Percentiles rank a stretch among this genome's conserved stretches.
Conservation (phyloP, 2,113 vertebrate species). For the Semicossyphus pulcher region DNA sequence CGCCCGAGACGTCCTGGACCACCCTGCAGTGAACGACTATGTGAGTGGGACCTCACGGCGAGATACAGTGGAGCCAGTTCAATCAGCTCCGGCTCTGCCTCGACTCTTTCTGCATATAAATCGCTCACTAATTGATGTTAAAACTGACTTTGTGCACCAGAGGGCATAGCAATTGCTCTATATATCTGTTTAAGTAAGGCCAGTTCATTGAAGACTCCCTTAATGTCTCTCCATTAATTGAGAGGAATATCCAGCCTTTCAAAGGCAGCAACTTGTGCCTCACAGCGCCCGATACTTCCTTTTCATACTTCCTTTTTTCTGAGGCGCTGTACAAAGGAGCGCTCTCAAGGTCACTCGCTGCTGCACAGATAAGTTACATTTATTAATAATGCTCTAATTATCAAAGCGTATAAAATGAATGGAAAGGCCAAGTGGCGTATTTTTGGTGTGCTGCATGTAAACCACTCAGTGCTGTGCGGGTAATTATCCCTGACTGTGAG, state of each 20-base stretch:
- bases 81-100: slow-evolving; percentile 61
- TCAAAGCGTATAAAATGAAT: slow-evolving; percentile 70
- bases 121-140: slow-evolving; percentile 84
- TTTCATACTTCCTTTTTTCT: slow-evolving; percentile 61
- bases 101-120: slow-evolving; percentile 79
- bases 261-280: slow-evolving; percentile 80
- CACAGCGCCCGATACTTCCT: slow-evolving; percentile 63
- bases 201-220: slow-evolving; percentile 83
- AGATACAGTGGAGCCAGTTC: slow-evolving; percentile 62
- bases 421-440: slow-evolving; percentile 53
- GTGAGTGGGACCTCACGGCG: slow-evolving; percentile 66
- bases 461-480: slow-evolving; percentile 47
- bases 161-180: slow-evolving; percentile 83
- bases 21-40: slow-evolving; percentile 81
- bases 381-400: slow-evolving; percentile 82
- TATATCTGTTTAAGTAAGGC: slow-evolving; percentile 86
- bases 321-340: slow-evolving; percentile 47
- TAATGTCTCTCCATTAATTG: slow-evolving; percentile 84
- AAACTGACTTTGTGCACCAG: slow-evolving; percentile 82
- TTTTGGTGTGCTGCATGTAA: slow-evolving; percentile 56
- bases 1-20: slow-evolving; percentile 78
- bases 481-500: slow-evolving; percentile 64
- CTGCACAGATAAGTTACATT: slow-evolving; percentile 70
- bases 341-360: slow-evolving; percentile 77
- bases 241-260: slow-evolving; percentile 83